Percentiles rank a stretch among this genome's conserved stretches.
These are phyloP conservation scores for Vanessa atalanta DNA, from an alignment of 1,140 invertebrate genomes.

Conservation along the genomic window DNA sequence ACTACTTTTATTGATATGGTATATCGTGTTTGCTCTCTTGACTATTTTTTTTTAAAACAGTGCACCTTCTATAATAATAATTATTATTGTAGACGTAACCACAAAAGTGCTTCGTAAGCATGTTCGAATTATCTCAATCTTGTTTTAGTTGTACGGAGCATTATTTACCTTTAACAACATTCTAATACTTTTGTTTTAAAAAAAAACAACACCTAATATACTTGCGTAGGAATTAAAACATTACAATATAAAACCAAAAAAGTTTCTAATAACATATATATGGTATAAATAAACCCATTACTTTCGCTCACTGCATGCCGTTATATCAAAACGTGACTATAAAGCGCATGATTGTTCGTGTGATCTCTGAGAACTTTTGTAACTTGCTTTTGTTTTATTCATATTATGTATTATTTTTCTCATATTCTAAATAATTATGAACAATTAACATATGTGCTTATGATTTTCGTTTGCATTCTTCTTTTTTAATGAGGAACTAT, in stretches of 20 bases:
- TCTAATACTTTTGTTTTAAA: neutral
- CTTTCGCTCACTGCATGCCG: constrained; percentile 29
- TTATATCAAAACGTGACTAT: constrained; percentile 27
- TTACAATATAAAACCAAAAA: neutral
- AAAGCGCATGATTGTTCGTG: constrained; percentile 31
- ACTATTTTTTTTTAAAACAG: neutral
- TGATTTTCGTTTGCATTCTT: neutral
- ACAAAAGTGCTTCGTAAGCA: neutral
- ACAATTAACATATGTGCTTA: neutral
- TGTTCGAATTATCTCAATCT: neutral
- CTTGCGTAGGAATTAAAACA: neutral
- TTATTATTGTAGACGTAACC: neutral
- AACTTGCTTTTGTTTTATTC: constrained; percentile 16
- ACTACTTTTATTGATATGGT: no score
- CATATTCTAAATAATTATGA: constrained; percentile 5
- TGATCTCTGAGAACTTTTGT: constrained; percentile 28
- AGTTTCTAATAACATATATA: constrained; percentile 12
- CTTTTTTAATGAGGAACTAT: neutral
- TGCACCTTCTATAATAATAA: neutral
- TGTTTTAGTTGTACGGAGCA: neutral
- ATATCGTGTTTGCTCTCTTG: no score
- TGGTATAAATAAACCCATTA: constrained; percentile 18
- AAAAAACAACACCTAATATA: neutral
- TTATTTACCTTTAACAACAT: neutral
- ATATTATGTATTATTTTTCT: constrained; percentile 14